Evolutionary conservation across 1,140 invertebrate species (phyloP), one percentile per base, ranked within the genome.

Genomic region (Drosophila mauritiana): DNA sequence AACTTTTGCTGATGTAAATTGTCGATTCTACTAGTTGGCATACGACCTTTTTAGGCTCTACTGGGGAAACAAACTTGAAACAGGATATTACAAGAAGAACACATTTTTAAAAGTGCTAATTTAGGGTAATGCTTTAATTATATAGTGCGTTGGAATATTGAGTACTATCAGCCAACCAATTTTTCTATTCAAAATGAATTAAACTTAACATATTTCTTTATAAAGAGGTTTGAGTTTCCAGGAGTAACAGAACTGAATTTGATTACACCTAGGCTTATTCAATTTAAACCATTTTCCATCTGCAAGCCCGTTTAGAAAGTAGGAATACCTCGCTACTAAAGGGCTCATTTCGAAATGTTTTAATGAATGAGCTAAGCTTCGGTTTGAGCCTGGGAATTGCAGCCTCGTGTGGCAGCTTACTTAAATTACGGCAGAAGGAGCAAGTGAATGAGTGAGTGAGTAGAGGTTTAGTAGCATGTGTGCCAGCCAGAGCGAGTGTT

Each of bases 281-380:
- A 17, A 17, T 17, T 17, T 17, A 17, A 17, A 17, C 17, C 17
- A 17, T 17, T 17, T 17, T 17, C 17, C 0, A 17, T 17, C 17
- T 17, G 17, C 17, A 17, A 17, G 17, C 17, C 17, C 17, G 17
- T 17, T 17, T 22, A 22, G n/a, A 11, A 12, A 67, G 36, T 13
- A 10, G 13, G 43, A 43, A 42, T 73, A 57, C 43, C 45, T 63
- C 37, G 20, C 0, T 20, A 4, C 10, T 17, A 13, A 27, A 73
- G 42, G 42, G 49, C 58, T 51, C 31, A 13, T 76, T 69, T 22
- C 13, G 42, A 46, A 72, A 76, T 73, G 72, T 79, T 85, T 86
- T 82, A 86, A 86, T 88, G 75, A 82, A 79, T 68, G 75, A 72
- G 57, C 64, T 83, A 58, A 48, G 57, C 68, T 63, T 57, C 49